Conservation (phyloP, 2,888 invertebrate species). For the Rhogogaster chlorosoma region DNA sequence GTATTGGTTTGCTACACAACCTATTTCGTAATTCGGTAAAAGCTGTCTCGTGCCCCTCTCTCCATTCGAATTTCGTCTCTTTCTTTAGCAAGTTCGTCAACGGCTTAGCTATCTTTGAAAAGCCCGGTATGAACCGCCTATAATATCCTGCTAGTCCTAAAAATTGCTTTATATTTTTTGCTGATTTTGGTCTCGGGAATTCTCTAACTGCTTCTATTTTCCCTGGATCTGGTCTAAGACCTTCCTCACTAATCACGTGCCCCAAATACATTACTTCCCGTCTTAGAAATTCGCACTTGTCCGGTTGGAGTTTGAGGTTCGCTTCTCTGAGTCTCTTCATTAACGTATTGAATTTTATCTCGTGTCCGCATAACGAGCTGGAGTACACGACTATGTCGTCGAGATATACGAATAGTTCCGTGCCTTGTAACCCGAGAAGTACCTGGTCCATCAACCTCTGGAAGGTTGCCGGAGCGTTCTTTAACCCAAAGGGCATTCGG, state of each 20-base stretch:
- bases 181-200: slow-evolving; percentile 41
- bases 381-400: slow-evolving; percentile 59
- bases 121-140: no score
- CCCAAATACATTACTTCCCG: slow-evolving; percentile 54
- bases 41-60: not conserved
- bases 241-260: slow-evolving; percentile 50
- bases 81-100: not conserved
- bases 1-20: slow-evolving; percentile 25
- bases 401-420: slow-evolving; percentile 56
- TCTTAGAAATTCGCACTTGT: slow-evolving; percentile 54
- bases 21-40: not conserved
- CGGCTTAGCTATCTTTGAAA: not conserved
- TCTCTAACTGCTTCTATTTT: slow-evolving; percentile 45
- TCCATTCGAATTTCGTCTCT: not conserved
- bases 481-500: not conserved
- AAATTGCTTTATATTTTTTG: not conserved
- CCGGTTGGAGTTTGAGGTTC: slow-evolving; percentile 47
- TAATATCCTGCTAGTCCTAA: no score
- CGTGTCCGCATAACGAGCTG: slow-evolving; percentile 53
- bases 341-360: slow-evolving; percentile 33
- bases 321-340: slow-evolving; percentile 44
- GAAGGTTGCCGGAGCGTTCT: not conserved
- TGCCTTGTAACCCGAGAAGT: not conserved
- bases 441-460: not conserved
- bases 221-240: slow-evolving; percentile 51